Conservation (phyloP, 2,797 vertebrate genomes). For the Crocodylus rhombifer region DNA sequence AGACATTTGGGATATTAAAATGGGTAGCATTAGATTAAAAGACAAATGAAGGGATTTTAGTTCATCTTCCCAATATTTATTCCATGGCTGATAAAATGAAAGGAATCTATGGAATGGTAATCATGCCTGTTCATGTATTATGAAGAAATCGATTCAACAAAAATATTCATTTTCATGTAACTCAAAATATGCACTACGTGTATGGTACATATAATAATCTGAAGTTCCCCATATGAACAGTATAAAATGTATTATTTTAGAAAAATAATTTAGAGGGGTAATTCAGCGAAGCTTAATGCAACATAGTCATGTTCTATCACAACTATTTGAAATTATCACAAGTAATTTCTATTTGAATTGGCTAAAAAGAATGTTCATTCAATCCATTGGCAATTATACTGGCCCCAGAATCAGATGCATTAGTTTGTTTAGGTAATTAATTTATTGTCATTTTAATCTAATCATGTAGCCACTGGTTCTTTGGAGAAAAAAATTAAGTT, state of each 20-base stretch:
- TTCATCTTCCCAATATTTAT: background rate
- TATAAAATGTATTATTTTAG: background rate
- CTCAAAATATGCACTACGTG: background rate
- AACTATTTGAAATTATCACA: background rate
- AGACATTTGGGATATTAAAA: rapidly evolving
- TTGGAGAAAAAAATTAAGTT: background rate
- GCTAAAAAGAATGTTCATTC: background rate
- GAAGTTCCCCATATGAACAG: background rate
- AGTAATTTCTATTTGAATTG: background rate
- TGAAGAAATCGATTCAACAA: background rate
- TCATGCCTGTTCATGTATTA: background rate
- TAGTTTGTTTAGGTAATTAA: background rate
- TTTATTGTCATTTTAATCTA: background rate
- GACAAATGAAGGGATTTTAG: background rate
- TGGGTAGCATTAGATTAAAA: background rate
- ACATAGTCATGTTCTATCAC: background rate
- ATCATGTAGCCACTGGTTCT: background rate
- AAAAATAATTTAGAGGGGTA: constrained; percentile 4
- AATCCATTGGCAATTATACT: background rate
- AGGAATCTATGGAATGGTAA: background rate
- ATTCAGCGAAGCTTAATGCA: background rate
- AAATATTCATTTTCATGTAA: background rate
- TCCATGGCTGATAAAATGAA: background rate
- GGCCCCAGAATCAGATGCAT: background rate
- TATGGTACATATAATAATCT: background rate